phyloP scores from a whole-genome alignment of 2,888 invertebrate genomes.

The Drosophila kuntzei region DNA sequence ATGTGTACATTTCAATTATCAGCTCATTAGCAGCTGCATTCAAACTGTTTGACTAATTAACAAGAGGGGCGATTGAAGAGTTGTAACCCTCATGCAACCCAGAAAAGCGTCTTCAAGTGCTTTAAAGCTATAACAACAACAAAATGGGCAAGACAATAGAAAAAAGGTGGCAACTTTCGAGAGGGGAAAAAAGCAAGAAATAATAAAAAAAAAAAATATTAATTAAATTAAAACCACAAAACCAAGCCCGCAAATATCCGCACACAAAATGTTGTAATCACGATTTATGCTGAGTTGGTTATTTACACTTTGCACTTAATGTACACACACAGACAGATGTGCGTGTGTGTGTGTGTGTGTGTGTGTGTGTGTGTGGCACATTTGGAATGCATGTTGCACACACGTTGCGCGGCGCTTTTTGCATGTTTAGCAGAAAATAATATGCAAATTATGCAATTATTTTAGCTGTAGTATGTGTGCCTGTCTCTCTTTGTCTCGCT shows the following conservation, averaged over 20 bases:
- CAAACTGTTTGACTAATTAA: conserved; percentile 56
- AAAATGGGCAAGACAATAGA: neutral
- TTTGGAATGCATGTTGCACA: conserved; percentile 76
- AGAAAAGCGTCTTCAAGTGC: conserved; percentile 1
- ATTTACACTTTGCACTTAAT: conserved; percentile 81
- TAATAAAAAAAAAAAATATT: conserved; percentile 70
- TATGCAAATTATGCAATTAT: conserved; percentile 84
- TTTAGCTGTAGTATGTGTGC: conserved; percentile 59
- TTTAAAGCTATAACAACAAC: neutral
- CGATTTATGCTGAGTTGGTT: conserved; percentile 83
- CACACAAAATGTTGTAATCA: conserved; percentile 83
- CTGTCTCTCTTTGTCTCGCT: conserved; percentile 7
- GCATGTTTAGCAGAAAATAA: conserved; percentile 81
- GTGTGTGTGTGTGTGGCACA: conserved; percentile 24
- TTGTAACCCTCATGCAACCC: neutral
- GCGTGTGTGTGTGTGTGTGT: neutral
- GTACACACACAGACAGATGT: conserved; percentile 48
- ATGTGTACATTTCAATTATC: conserved; percentile 54
- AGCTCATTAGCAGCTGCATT: conserved; percentile 60
- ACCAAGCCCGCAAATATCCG: conserved; percentile 83
- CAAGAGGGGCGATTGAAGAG: conserved; percentile 41
- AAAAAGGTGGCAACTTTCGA: neutral
- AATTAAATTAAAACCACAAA: conserved; percentile 84
- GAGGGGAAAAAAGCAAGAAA: conserved; percentile 13
- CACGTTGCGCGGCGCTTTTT: conserved; percentile 74